Evolutionary conservation across 2,888 invertebrate genomes (phyloP).

Genomic region (Sympetrum striolatum): DNA sequence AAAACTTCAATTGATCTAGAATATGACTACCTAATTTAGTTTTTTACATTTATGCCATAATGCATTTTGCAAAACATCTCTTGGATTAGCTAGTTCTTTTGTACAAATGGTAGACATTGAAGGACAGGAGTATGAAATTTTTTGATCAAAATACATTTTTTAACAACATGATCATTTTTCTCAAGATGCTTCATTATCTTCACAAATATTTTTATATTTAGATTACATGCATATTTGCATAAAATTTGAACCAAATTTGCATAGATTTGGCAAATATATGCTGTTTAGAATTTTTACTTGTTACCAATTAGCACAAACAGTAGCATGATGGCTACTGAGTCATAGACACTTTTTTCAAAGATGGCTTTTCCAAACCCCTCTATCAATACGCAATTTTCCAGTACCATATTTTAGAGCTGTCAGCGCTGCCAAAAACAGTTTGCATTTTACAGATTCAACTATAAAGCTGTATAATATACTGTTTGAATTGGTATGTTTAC

Average conservation of each 20-base stretch:
- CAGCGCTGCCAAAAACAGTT: neutral
- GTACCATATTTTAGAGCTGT: neutral
- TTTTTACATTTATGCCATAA: slow-evolving; percentile 24
- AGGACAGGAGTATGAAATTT: neutral
- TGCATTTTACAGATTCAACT: neutral
- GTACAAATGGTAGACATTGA: slow-evolving; percentile 26
- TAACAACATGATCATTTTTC: slow-evolving; percentile 35
- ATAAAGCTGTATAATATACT: neutral
- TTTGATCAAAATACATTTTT: slow-evolving; percentile 30
- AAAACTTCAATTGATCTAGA: neutral
- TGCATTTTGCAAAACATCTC: slow-evolving; percentile 27
- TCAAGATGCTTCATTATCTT: slow-evolving; percentile 33
- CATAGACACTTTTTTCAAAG: slow-evolving; percentile 40
- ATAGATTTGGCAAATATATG: slow-evolving; percentile 6
- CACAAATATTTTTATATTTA: slow-evolving; percentile 41
- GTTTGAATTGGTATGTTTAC: slow-evolving; percentile 16
- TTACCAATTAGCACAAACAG: slow-evolving; percentile 18
- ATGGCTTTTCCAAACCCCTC: slow-evolving; percentile 32
- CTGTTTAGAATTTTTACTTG: slow-evolving; percentile 34
- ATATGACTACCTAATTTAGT: neutral
- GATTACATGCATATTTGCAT: slow-evolving; percentile 28
- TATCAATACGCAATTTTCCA: slow-evolving; percentile 17
- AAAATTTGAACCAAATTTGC: slow-evolving; percentile 8
- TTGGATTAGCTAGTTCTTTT: slow-evolving; percentile 37
- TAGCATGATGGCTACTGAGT: slow-evolving; percentile 1